Conservation (phyloP, 2,797 vertebrate genomes). For the Siniperca obscura region DNA sequence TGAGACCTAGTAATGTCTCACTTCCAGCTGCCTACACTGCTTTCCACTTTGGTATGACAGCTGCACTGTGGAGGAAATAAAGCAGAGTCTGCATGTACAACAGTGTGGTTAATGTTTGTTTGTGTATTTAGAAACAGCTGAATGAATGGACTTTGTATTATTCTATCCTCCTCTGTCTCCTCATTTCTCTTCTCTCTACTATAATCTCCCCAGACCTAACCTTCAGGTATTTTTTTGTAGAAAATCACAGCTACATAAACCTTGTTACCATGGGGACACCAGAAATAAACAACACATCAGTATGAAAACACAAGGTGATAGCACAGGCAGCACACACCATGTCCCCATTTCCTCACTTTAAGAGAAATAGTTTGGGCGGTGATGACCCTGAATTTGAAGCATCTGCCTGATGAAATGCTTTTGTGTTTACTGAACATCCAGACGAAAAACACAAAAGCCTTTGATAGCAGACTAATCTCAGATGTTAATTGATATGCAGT, state of each 20-base stretch:
- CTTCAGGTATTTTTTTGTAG: constrained; percentile 3
- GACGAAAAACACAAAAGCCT: constrained; percentile 11
- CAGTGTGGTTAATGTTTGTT: constrained; percentile 1
- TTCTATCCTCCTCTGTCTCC: not conserved
- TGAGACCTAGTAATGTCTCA: constrained; percentile 23
- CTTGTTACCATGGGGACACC: constrained; percentile 44
- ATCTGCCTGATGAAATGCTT: constrained; percentile 17
- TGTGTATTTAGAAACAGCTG: constrained; percentile 25
- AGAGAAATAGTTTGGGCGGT: constrained; percentile 2
- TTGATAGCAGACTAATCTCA: not conserved
- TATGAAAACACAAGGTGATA: constrained; percentile 31
- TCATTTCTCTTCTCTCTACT: not conserved
- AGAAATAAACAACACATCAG: constrained; percentile 41
- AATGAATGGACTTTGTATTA: constrained; percentile 15
- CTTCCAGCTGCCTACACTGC: constrained; percentile 34
- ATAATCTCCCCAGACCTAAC: constrained; percentile 3
- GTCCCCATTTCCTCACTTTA: constrained; percentile 43
- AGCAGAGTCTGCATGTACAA: constrained; percentile 6
- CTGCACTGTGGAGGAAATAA: constrained; percentile 19
- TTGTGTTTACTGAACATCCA: constrained; percentile 11
- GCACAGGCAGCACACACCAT: constrained; percentile 8
- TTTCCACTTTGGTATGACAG: constrained; percentile 12
- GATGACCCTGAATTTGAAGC: constrained; percentile 30
- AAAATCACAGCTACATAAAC: constrained; percentile 9
- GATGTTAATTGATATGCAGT: constrained; percentile 15